Evolutionary conservation across 2,113 vertebrate genomes (phyloP).

Genomic region (Hirundichthys speculiger): DNA sequence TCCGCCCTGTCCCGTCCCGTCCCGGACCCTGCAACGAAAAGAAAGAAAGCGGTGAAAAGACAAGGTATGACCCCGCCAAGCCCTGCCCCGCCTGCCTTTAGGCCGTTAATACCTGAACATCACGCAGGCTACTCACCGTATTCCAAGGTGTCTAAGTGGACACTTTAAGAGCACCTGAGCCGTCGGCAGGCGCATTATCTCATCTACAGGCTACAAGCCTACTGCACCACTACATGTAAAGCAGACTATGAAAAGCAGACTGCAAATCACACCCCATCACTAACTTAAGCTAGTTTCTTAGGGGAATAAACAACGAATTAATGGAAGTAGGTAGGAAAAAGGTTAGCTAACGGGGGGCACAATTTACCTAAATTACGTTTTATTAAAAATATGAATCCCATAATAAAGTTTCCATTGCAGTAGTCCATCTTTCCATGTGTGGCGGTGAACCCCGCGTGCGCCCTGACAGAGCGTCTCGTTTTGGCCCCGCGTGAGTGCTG

Average conservation of each 20-base stretch:
- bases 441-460: too few species aligned
- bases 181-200: conserved; percentile 37
- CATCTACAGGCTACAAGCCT: background rate
- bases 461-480: too few species aligned
- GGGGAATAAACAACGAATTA: too few species aligned
- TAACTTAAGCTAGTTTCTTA: too few species aligned
- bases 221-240: background rate
- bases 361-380: too few species aligned
- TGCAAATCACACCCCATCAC: too few species aligned
- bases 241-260: too few species aligned
- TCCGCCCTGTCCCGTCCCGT: conserved; percentile 45
- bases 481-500: background rate
- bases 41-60: conserved; percentile 27
- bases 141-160: conserved; percentile 35
- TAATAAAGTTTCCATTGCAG: too few species aligned
- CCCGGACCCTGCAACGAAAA: conserved; percentile 41
- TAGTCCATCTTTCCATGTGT: too few species aligned
- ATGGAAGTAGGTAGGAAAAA: too few species aligned
- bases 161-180: conserved; percentile 23
- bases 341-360: too few species aligned
- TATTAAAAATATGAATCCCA: too few species aligned
- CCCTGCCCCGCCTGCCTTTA: conserved; percentile 50
- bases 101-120: conserved; percentile 46
- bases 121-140: conserved; percentile 34
- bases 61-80: conserved; percentile 39